A percentile compares a stretch with the other conserved stretches of the same genome.
Evolutionary conservation across 2,113 vertebrate genomes (phyloP).

Genomic region (Nyctereutes procyonoides): DNA sequence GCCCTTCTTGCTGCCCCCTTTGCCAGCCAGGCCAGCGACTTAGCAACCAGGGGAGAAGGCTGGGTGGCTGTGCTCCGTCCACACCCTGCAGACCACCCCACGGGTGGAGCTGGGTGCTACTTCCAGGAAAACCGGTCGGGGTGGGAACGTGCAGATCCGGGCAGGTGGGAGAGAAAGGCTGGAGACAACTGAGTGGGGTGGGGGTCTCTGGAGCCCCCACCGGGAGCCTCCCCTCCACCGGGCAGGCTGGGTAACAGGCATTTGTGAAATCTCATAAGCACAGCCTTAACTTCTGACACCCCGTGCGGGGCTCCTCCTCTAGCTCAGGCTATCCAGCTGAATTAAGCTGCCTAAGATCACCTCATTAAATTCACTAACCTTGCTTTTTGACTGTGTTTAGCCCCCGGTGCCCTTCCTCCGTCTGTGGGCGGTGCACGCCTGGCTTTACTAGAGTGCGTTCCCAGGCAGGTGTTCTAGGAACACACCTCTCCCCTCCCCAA

Average conservation of each 20-base stretch:
- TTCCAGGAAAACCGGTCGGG: rapidly evolving
- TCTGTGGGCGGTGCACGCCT: conserved; percentile 7
- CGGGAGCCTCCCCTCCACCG: not conserved
- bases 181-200: not conserved
- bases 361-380: conserved; percentile 71
- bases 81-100: too few relatives aligned
- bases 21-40: not conserved
- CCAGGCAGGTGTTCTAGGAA: not conserved
- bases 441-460: not conserved
- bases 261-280: conserved; percentile 60
- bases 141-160: rapidly evolving
- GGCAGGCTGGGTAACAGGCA: not conserved
- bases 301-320: not conserved
- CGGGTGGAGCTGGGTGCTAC: rapidly evolving
- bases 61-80: too few relatives aligned
- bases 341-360: conserved; percentile 64
- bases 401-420: conserved; percentile 55
- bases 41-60: not conserved
- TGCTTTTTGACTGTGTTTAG: conserved; percentile 52
- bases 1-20: rapidly evolving
- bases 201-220: not conserved
- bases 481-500: not conserved
- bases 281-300: conserved; percentile 45
- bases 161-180: not conserved
- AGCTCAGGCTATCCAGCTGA: conserved; percentile 29